Base-by-base conservation (phyloP, 1,140 invertebrate species). In the Ceratosolen solmsi region DNA sequence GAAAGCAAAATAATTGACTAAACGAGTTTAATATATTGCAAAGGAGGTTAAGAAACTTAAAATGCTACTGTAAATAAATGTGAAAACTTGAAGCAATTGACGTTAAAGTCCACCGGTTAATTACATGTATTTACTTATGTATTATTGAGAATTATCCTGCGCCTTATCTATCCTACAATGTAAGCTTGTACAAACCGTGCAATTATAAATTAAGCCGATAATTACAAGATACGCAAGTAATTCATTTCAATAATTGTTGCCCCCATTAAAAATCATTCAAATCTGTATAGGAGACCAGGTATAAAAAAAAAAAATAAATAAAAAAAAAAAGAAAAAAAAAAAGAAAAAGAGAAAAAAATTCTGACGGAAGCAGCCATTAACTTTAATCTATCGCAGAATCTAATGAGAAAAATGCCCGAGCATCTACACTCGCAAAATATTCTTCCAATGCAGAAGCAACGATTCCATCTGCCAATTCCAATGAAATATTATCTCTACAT, bases 401-500 rank as follows among this genome's bases (percentile, higher is more conserved):
- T 63, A 63, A 51, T 15, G 20, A 63, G 41, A 25, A 78, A 77
- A 54, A 68, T 15, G 25, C 56, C 41, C 22, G 25, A 9, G 25
- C 49, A 13, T 3, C 49, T n/a, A n/a, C 46, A 33, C 5, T 38
- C 8, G 38, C n/a, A 17, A 73, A 73, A 71, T 22, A 46, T 71
- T 46, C 68, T 9, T 46, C 0, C 63, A 36, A 68, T 38, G 25
- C 7, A 74, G 51, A 36, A 27, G 56, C n/a, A 15, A 25, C 41
- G 7, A 60, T 76, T 41, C 17, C 49, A n/a, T 3, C 41, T 36
- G 1, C 60, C 17, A 1, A 4, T 33, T 38, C 46, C 30, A 20
- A 56, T 41, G 49, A 79, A 79, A 56, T 46, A 58, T 73, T 60
- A 63, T 80, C 70, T 46, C 68, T 13, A 9, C 7, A 77, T 77